Base-by-base conservation (phyloP, 1,140 invertebrate genomes). In the Neoseiulus cucumeris region DNA sequence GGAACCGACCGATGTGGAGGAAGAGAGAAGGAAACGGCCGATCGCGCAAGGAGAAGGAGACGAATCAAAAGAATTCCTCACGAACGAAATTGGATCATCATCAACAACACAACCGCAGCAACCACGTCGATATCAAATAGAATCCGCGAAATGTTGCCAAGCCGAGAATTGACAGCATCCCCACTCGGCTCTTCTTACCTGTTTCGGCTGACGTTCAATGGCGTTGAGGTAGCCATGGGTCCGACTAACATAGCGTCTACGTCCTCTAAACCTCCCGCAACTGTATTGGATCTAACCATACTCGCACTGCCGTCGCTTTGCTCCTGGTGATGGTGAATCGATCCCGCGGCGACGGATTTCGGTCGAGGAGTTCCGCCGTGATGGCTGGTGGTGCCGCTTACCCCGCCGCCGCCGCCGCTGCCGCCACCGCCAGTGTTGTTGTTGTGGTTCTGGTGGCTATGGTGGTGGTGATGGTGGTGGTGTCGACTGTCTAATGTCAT, bases 231-330 rank as follows among this genome's bases (percentile, higher is more conserved):
- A 44, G 68, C 65, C 42, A 64, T 66, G 12, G 70, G 67, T 59
- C 69, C 65, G 28, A 64, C 66, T 14, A 42, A 41, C 44, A 65
- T 44, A 29, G 18, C 66, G 18, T 68, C 69, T 25, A 68, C 68
- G 25, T 69, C 69, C 65, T 67, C 69, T 64, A 67, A 47, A 30
- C 66, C 51, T 33, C 45, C 65, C 4, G 59, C 69, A 14, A 71
- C 66, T 18, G 70, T 71, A 33, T 71, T 71, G 44, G 66, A 68
- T 51, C 70, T 64, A 25, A 71, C 68, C 42, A 71, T 59, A 59
- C 51, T 59, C 25, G 51, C 51, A 33, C 51, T 59, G 25, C 51
- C 51, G 51, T 59, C 51, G 45, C 4, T 28, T 33, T 12, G 14
- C 22, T 25, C 25, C 22, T 59, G 25, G 25, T 59, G 51, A 9